Percentiles rank a stretch among this genome's conserved stretches.
These are phyloP conservation scores for Tribolium madens DNA, from an alignment of 1,140 invertebrate species.

Conservation along the genomic window DNA sequence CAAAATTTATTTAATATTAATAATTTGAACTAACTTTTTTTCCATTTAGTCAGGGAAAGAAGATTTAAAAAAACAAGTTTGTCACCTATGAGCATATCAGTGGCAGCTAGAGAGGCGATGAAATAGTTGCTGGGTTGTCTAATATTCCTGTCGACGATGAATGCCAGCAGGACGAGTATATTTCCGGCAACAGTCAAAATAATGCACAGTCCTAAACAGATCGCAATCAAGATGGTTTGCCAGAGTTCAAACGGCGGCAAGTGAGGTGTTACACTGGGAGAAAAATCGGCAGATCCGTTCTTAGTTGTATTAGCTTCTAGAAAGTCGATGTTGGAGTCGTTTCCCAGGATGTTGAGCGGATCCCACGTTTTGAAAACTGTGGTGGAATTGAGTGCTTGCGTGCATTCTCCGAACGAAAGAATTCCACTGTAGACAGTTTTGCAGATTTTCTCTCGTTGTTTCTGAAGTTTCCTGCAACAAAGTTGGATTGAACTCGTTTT, in stretches of 20 bases:
- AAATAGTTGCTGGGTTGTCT: constrained; percentile 99
- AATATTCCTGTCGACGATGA: constrained; percentile 96
- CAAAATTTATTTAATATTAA: too few relatives aligned
- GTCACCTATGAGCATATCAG: constrained; percentile 96
- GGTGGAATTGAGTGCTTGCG: constrained; percentile 68
- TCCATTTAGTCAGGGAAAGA: too few relatives aligned
- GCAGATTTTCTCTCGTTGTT: constrained; percentile 75
- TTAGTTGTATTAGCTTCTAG: constrained; percentile 21
- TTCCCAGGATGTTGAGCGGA: constrained; percentile 57
- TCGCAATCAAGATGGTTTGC: constrained; percentile 92
- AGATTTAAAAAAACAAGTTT: background rate
- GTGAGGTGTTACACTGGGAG: constrained; percentile 69
- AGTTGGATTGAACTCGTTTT: background rate
- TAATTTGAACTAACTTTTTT: too few relatives aligned
- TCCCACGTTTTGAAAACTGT: constrained; percentile 54
- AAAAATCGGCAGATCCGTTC: constrained; percentile 23
- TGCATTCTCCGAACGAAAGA: constrained; percentile 72
- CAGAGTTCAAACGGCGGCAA: constrained; percentile 90
- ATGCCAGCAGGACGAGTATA: constrained; percentile 95
- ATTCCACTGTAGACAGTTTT: constrained; percentile 74
- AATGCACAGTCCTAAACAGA: constrained; percentile 89
- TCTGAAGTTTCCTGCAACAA: constrained; percentile 73
- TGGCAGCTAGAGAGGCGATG: constrained; percentile 97
- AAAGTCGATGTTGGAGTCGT: constrained; percentile 49
- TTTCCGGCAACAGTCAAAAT: constrained; percentile 95